Evolutionary conservation across 2,888 invertebrate genomes (phyloP).

Genomic region (Leucophenga maculata): DNA sequence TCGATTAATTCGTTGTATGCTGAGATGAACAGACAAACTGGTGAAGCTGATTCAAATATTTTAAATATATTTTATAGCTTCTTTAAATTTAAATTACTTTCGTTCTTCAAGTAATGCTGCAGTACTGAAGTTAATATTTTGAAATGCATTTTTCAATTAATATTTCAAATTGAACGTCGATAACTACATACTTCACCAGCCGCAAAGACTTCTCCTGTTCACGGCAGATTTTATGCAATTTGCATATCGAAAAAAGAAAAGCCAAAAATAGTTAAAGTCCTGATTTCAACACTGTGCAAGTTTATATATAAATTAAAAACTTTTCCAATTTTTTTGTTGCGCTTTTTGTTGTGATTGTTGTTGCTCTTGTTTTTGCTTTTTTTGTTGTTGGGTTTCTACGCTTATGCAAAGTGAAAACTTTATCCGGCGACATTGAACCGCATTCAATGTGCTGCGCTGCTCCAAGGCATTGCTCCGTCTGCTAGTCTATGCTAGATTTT

Average conservation of each 20-base stretch:
- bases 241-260: not conserved
- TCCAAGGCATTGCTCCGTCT: not conserved
- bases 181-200: too few relatives aligned
- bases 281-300: conserved; percentile 67
- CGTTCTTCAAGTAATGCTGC: too few relatives aligned
- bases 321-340: conserved; percentile 62
- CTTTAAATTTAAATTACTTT: too few relatives aligned
- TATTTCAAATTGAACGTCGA: too few relatives aligned
- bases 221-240: not conserved
- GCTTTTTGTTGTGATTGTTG: conserved; percentile 22
- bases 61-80: too few relatives aligned
- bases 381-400: conserved; percentile 51
- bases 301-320: conserved; percentile 72
- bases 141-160: too few relatives aligned
- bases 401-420: conserved; percentile 65
- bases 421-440: conserved; percentile 55
- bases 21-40: too few relatives aligned
- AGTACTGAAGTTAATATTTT: too few relatives aligned
- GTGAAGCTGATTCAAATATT: too few relatives aligned
- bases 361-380: conserved; percentile 29
- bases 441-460: not conserved
- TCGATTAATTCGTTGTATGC: not conserved
- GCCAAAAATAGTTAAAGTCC: conserved; percentile 50
- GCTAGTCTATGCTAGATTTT: not conserved
- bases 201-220: too few relatives aligned